Conservation (phyloP, 2,888 invertebrate species). For the Andrena trimmerana region DNA sequence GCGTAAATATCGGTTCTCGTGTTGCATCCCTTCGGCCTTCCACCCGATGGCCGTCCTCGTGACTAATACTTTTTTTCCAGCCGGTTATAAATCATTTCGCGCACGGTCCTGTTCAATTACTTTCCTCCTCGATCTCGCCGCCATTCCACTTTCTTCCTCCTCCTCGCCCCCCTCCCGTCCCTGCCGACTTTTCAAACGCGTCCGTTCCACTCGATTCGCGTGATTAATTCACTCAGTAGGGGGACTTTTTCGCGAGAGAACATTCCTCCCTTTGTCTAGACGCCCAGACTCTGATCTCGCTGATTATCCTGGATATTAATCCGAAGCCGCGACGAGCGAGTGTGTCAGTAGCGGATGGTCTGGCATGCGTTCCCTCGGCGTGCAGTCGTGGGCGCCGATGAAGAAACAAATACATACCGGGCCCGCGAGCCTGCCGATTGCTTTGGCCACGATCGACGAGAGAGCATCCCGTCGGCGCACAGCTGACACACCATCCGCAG, state of each 20-base stretch:
- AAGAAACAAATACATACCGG: not conserved
- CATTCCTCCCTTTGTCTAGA: not conserved
- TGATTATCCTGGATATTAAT: not conserved
- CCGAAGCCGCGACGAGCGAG: not conserved
- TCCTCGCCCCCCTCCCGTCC: too few species aligned
- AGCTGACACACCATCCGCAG: conserved; percentile 15
- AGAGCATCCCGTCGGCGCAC: not conserved
- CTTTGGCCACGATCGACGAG: not conserved
- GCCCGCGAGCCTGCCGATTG: not conserved
- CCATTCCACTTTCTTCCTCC: not conserved
- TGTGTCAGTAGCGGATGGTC: not conserved
- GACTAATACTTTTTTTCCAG: conserved; percentile 19
- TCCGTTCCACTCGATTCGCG: conserved; percentile 17
- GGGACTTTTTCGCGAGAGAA: not conserved
- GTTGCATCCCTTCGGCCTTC: conserved; percentile 8
- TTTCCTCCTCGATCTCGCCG: conserved; percentile 23
- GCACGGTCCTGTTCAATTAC: conserved; percentile 35
- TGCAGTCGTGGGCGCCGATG: not conserved
- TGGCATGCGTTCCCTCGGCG: not conserved
- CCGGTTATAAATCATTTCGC: conserved; percentile 48
- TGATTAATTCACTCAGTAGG: conserved; percentile 30
- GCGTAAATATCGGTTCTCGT: conserved; percentile 48
- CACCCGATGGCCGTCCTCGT: conserved; percentile 15
- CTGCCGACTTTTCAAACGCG: conserved; percentile 14
- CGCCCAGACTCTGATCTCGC: not conserved